These are phyloP conservation scores for Craterocephalus amniculus DNA, from an alignment of 2,797 vertebrate genomes.

Conservation along the genomic window DNA sequence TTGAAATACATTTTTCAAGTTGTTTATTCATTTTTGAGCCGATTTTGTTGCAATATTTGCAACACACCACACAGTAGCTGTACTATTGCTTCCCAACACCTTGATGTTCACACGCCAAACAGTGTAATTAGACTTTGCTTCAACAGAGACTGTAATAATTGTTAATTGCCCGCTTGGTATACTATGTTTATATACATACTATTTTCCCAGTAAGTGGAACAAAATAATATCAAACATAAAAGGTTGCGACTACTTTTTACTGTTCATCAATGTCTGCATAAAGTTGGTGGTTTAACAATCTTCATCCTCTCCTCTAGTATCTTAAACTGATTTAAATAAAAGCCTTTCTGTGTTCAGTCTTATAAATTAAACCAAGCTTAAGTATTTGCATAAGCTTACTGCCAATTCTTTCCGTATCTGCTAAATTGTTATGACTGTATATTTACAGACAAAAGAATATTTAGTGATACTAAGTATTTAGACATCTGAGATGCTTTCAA, in stretches of 20 bases:
- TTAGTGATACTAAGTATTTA: not conserved
- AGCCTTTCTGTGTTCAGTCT: no score
- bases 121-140: not conserved
- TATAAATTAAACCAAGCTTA: not conserved
- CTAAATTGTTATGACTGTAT: not conserved
- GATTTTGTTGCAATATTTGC: no score
- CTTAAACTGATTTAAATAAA: no score
- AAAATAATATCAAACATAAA: not conserved
- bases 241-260: not conserved
- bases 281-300: no score
- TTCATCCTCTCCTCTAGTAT: no score
- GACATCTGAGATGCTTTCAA: not conserved
- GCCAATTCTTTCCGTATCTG: not conserved
- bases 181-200: not conserved
- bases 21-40: not conserved
- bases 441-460: not conserved
- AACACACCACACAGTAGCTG: not conserved
- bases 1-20: not conserved
- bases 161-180: not conserved
- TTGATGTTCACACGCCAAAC: not conserved
- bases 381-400: not conserved
- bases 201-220: not conserved
- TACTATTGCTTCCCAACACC: no score
- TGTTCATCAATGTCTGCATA: not conserved
- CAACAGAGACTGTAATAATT: not conserved